Evolutionary conservation across 2,888 invertebrate genomes (phyloP).

Genomic region (Epinotia brunnichana): DNA sequence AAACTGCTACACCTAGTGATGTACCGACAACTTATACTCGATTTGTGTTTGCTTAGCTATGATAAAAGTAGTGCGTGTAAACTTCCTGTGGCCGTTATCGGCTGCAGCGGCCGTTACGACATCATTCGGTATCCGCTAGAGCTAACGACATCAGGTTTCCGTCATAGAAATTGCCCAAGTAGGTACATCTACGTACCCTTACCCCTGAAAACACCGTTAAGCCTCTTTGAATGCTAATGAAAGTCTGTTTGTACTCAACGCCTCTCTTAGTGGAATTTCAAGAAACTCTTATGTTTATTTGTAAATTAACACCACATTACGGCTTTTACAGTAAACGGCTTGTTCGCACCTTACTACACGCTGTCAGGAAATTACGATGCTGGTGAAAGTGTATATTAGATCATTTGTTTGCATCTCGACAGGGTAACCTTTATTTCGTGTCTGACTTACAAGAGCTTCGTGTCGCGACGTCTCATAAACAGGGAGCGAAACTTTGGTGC

Average conservation of each 20-base stretch:
- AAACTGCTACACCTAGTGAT: conserved; percentile 2
- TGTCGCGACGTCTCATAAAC: conserved; percentile 30
- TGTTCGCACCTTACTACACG: neutral
- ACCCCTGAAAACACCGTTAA: conserved; percentile 6
- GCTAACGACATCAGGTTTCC: conserved; percentile 19
- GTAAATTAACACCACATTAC: conserved; percentile 24
- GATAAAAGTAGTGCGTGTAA: conserved; percentile 32
- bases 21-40: conserved; percentile 14
- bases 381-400: conserved; percentile 50
- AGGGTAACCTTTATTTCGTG: conserved; percentile 51
- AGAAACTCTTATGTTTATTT: conserved; percentile 28
- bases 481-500: no score
- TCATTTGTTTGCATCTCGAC: conserved; percentile 46
- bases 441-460: conserved; percentile 31
- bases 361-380: conserved; percentile 38
- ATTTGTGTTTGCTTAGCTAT: conserved; percentile 21
- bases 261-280: conserved; percentile 11
- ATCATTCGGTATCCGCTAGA: conserved; percentile 28
- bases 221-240: conserved; percentile 22
- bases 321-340: conserved; percentile 13
- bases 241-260: conserved; percentile 17
- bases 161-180: conserved; percentile 4
- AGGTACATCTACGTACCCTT: neutral
- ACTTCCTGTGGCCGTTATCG: conserved; percentile 36
- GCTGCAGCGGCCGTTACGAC: conserved; percentile 31